Base-by-base conservation (phyloP, 2,113 vertebrate species). In the Megaceryle maxima region DNA sequence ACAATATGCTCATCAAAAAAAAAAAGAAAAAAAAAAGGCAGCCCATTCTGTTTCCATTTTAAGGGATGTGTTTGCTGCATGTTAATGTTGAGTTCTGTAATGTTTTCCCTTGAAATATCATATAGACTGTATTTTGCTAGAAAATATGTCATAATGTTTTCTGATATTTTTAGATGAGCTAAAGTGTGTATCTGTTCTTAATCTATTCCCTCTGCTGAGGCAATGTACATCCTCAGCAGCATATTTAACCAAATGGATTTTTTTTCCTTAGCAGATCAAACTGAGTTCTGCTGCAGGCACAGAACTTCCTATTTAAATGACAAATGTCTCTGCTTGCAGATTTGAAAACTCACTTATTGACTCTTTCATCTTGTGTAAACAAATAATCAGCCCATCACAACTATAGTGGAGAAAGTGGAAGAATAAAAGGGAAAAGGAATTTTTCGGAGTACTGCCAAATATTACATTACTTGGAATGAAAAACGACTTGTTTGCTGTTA, bases 191-290 rank as follows among this genome's bases (percentile, higher is more conserved):
- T 97, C 59, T 74, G 67, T 96, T 96, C 95, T 96, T 98, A 97
- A 97, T 97, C 97, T 97, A 76, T 96, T 93, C 86, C 87, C 50
- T 85, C 87, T 93, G 96, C 97, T 94, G 92, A 96, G 90, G 97
- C 89, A 96, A 95, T 92, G 21, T 60, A 97, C 89, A 96, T 91
- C 91, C 96, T 98, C 97, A 95, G 91, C 96, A 97, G 92, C 97
- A 92, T 97, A 98, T 98, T 97, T 97, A 97, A 95, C 95, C 95
- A 98, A 98, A 98, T 97, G 96, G 95, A 88, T 95, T 97, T 97
- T 97, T 97, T 90, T 57, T 50, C 70, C 55, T 88, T 91, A 97
- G 95, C 94, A 87, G 90, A 97, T 98, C 94, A 96, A 92, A 96
- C 96, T 95, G 91, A 80, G 96, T 94, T 97, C 95, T 97, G 97